These are phyloP conservation scores for Lottia gigantea DNA, from an alignment of 2,888 invertebrate species.

Conservation along the genomic window DNA sequence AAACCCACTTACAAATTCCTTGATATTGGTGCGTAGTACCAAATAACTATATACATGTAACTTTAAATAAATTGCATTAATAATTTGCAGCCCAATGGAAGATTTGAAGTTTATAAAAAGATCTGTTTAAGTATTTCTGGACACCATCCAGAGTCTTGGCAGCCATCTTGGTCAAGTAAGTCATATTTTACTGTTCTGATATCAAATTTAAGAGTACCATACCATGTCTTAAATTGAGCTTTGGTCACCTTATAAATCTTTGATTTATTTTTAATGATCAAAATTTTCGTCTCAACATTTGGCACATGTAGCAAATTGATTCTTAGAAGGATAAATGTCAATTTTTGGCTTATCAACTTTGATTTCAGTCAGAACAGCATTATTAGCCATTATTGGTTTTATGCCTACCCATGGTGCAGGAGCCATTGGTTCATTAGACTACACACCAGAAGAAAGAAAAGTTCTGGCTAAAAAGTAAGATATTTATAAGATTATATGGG, in stretches of 20 bases:
- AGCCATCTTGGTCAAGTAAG: constrained; percentile 91
- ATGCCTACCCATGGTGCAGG: constrained; percentile 92
- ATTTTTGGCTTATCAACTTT: not conserved
- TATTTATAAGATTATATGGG: too few species aligned
- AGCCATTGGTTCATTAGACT: constrained; percentile 91
- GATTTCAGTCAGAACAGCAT: constrained; percentile 80
- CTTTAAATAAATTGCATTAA: not conserved
- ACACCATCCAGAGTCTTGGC: constrained; percentile 98
- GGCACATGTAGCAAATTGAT: not conserved
- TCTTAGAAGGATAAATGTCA: too few species aligned
- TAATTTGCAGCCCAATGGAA: constrained; percentile 82
- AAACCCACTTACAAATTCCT: too few species aligned
- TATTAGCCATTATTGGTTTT: constrained; percentile 89
- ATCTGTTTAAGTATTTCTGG: constrained; percentile 95
- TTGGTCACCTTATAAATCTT: too few species aligned
- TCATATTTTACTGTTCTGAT: constrained; percentile 17
- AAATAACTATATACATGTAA: too few species aligned
- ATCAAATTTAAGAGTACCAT: too few species aligned
- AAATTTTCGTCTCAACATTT: too few species aligned
- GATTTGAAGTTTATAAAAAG: constrained; percentile 93
- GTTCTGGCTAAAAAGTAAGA: constrained; percentile 80
- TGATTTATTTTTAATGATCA: too few species aligned
- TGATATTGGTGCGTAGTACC: too few species aligned
- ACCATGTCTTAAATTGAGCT: too few species aligned
- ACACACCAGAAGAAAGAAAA: constrained; percentile 85